These are phyloP conservation scores for Argyra leucocephala DNA, from an alignment of 2,888 invertebrate species.

Conservation along the genomic window DNA sequence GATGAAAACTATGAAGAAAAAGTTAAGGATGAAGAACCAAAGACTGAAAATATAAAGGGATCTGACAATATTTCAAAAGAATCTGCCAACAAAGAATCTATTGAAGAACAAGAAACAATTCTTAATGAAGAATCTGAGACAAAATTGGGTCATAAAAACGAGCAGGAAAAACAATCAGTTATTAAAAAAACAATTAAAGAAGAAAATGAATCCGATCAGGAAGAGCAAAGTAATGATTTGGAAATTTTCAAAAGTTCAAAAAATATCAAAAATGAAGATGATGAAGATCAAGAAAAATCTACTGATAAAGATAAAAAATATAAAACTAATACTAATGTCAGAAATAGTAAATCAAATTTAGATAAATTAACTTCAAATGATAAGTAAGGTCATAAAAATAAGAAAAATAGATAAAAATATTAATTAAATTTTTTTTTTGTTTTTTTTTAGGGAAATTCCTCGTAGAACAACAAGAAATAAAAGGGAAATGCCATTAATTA, in stretches of 20 bases:
- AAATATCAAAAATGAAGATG: background rate
- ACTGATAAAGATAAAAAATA: background rate
- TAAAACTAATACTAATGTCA: background rate
- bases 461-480: background rate
- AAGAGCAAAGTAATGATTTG: background rate
- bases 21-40: background rate
- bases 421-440: background rate
- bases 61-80: background rate
- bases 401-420: background rate
- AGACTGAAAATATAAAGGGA: background rate
- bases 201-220: background rate
- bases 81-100: background rate
- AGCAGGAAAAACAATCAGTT: background rate
- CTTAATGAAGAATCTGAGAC: background rate
- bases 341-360: background rate
- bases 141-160: background rate
- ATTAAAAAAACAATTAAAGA: background rate
- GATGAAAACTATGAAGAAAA: constrained; percentile 7
- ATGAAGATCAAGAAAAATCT: background rate
- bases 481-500: background rate
- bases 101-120: background rate
- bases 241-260: background rate
- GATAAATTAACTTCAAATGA: background rate
- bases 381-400: background rate
- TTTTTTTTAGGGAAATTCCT: background rate